Conservation (phyloP, 2,113 vertebrate genomes). For the Desmodus rotundus region DNA sequence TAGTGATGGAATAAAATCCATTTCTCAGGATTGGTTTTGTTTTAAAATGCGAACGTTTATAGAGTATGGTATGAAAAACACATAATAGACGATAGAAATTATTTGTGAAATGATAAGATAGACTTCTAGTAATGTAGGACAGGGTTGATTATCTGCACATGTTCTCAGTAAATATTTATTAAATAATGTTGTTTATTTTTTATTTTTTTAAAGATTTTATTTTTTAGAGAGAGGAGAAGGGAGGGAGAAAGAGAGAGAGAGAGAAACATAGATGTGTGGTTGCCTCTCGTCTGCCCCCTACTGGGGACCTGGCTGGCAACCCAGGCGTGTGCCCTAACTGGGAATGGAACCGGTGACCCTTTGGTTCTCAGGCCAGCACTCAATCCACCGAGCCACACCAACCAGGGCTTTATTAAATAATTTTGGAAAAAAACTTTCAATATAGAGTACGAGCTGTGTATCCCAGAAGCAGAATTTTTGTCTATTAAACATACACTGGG, state of each 20-base stretch:
- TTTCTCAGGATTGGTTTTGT: background rate
- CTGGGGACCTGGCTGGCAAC: no score
- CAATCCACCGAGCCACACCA: no score
- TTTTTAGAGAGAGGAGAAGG: no score
- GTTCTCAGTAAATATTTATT: background rate
- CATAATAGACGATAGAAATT: background rate
- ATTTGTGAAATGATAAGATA: conserved; percentile 28
- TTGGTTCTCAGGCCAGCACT: no score
- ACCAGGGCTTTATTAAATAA: background rate
- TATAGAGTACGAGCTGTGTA: background rate
- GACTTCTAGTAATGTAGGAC: background rate
- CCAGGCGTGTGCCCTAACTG: no score
- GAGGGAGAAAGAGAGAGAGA: no score
- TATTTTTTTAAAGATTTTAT: no score
- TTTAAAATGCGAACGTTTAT: background rate
- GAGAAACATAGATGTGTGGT: no score
- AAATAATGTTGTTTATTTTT: background rate
- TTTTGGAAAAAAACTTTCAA: background rate
- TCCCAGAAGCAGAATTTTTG: background rate
- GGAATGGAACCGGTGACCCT: no score
- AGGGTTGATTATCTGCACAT: background rate
- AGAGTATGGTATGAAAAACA: background rate
- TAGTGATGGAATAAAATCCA: background rate
- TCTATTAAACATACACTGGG: background rate
- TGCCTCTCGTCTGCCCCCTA: no score